A percentile compares a stretch with the other conserved stretches of the same genome.
These are phyloP conservation scores for Aphaenogaster floridana DNA, from an alignment of 1,140 invertebrate species.

Conservation along the genomic window DNA sequence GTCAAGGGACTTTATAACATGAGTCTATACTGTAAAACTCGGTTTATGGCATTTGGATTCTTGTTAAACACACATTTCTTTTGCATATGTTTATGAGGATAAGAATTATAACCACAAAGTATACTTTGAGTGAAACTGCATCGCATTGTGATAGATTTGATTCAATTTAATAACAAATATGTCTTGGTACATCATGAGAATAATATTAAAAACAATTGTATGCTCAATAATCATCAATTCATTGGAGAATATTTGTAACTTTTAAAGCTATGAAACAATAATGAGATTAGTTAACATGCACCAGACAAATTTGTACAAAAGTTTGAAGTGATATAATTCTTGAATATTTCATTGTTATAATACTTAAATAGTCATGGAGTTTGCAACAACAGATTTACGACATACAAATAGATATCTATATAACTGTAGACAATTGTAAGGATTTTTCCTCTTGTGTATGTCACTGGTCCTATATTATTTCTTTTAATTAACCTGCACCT, in stretches of 20 bases:
- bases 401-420: neutral
- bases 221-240: neutral
- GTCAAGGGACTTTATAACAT: neutral
- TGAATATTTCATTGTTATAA: neutral
- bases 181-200: neutral
- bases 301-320: neutral
- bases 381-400: neutral
- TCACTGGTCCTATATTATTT: neutral
- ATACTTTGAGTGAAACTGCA: neutral
- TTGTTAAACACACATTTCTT: conserved; percentile 30
- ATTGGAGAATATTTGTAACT: neutral
- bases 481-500: neutral
- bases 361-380: neutral
- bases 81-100: conserved; percentile 31
- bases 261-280: neutral
- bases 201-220: conserved; percentile 9
- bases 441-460: neutral
- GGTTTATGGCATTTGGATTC: neutral
- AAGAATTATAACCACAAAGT: neutral
- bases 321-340: neutral
- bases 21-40: conserved; percentile 5
- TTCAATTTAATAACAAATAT: conserved; percentile 7
- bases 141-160: neutral
- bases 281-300: neutral
- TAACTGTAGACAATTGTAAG: neutral